Evolutionary conservation across 23 tunicate genomes (phyloP).

Genomic region (Trididemnum miniatum): DNA sequence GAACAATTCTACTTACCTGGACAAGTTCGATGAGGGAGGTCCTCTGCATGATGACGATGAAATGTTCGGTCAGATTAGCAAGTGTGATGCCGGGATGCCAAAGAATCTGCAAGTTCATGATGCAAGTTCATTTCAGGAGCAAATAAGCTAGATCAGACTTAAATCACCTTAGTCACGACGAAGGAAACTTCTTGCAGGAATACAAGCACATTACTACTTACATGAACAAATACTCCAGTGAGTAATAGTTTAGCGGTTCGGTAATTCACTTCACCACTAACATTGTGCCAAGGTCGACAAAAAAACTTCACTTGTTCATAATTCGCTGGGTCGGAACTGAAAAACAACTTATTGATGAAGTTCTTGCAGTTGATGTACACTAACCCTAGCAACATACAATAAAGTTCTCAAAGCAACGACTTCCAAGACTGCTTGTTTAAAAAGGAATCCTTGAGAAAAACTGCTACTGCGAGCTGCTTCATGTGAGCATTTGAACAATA

Average conservation of each 20-base stretch:
- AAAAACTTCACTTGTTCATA: constrained; percentile 50
- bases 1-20: constrained; percentile 42
- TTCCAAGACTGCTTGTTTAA: too few species aligned
- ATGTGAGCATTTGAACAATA: too few species aligned
- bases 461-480: too few species aligned
- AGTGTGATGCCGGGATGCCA: constrained; percentile 53
- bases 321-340: constrained; percentile 17
- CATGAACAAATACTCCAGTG: constrained; percentile 44
- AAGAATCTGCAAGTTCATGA: constrained; percentile 18
- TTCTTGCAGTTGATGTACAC: too few species aligned
- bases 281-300: constrained; percentile 81
- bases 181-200: not conserved
- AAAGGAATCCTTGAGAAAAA: too few species aligned
- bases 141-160: not conserved
- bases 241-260: constrained; percentile 39
- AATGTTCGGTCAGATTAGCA: not conserved
- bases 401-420: too few species aligned
- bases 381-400: too few species aligned
- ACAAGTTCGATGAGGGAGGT: constrained; percentile 18
- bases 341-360: too few species aligned
- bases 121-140: not conserved
- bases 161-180: not conserved
- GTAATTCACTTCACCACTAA: constrained; percentile 50
- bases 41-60: constrained; percentile 12
- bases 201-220: constrained; percentile 5